Conservation (phyloP, 2,113 vertebrate genomes). For the Hippocampus guttulatus region DNA sequence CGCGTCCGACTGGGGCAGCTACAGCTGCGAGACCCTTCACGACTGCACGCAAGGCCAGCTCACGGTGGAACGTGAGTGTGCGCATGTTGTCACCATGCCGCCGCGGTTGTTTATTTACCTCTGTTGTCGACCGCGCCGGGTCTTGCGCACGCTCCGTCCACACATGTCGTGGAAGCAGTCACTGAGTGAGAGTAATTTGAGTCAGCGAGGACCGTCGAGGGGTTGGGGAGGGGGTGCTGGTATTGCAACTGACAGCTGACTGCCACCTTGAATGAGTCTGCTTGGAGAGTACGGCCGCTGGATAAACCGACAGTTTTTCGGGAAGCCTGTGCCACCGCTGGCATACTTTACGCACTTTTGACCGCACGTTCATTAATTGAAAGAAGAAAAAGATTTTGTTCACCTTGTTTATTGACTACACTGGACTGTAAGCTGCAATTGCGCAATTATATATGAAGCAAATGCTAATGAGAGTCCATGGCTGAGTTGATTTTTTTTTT, state of each 20-base stretch:
- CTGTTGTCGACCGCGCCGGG: slow-evolving; percentile 34
- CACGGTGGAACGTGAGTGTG: slow-evolving; percentile 85
- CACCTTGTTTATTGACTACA: too few species aligned
- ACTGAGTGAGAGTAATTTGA: slow-evolving; percentile 65
- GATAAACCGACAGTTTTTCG: too few species aligned
- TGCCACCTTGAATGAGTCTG: slow-evolving; percentile 15
- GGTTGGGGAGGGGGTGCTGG: slow-evolving; percentile 28
- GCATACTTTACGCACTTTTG: too few species aligned
- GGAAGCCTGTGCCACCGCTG: too few species aligned
- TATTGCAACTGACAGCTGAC: slow-evolving; percentile 65
- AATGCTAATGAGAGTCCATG: too few species aligned
- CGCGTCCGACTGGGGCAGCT: slow-evolving; percentile 80
- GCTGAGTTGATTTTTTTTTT: too few species aligned
- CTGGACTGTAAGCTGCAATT: too few species aligned
- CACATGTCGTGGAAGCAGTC: slow-evolving; percentile 49
- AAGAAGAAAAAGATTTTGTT: too few species aligned
- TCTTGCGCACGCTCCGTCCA: slow-evolving; percentile 11
- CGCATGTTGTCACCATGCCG: slow-evolving; percentile 54
- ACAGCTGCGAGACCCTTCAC: slow-evolving; percentile 90
- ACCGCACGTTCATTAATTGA: too few species aligned
- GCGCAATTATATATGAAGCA: too few species aligned
- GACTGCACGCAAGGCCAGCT: slow-evolving; percentile 87
- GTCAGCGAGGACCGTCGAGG: slow-evolving; percentile 35
- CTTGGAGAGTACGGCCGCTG: slow-evolving; percentile 2
- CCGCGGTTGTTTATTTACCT: slow-evolving; percentile 65